Conservation (phyloP, 2,113 vertebrate species). For the Thymallus thymallus region DNA sequence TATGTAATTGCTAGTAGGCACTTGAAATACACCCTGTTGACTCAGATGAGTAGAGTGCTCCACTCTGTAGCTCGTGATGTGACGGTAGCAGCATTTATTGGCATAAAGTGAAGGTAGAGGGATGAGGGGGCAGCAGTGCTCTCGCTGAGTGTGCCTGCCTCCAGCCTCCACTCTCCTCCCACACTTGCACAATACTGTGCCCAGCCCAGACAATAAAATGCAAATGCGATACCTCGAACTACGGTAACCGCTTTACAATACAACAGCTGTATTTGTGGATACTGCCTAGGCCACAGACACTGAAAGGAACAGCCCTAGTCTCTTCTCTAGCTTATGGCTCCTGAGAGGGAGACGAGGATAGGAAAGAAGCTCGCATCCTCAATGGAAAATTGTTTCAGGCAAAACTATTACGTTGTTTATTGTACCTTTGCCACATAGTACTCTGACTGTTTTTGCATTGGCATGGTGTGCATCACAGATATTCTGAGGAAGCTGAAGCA, state of each 20-base stretch:
- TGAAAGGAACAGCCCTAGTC: background rate
- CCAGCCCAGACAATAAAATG: slow-evolving; percentile 34
- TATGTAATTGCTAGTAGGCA: slow-evolving; percentile 62
- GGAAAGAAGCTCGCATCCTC: background rate
- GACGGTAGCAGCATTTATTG: slow-evolving; percentile 50
- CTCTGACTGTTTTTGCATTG: background rate
- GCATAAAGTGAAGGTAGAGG: slow-evolving; percentile 40
- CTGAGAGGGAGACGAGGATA: background rate
- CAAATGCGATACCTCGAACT: slow-evolving; percentile 28
- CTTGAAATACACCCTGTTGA: slow-evolving; percentile 47
- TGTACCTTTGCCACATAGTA: background rate
- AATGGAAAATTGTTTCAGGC: slow-evolving; percentile 1
- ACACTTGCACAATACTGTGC: slow-evolving; percentile 16
- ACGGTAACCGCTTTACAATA: slow-evolving; percentile 31
- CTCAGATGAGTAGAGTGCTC: background rate
- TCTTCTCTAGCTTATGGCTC: slow-evolving; percentile 10
- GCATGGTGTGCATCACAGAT: background rate
- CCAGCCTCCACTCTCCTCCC: slow-evolving; percentile 21
- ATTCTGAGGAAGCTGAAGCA: background rate
- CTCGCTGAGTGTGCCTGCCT: slow-evolving; percentile 9
- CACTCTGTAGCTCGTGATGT: slow-evolving; percentile 53
- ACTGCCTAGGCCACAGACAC: background rate
- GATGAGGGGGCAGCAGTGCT: slow-evolving; percentile 12
- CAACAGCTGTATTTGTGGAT: slow-evolving; percentile 14
- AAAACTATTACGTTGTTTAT: background rate